phyloP scores from a whole-genome alignment of 2,888 invertebrate genomes.

The Epinotia demarniana region DNA sequence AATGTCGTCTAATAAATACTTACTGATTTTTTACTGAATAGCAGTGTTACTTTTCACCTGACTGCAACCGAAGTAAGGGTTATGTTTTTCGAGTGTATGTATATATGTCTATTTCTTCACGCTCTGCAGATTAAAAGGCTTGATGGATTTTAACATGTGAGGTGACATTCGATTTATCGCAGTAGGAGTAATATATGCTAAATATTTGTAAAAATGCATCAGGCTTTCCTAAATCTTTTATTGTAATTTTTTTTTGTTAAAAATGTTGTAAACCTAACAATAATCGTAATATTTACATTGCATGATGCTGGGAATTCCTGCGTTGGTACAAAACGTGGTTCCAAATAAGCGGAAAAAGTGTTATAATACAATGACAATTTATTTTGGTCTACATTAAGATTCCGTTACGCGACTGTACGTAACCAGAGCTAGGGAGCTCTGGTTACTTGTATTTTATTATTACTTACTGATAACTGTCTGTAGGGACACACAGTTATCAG shows the following conservation, averaged over 20 bases:
- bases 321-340: background rate
- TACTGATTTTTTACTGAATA: background rate
- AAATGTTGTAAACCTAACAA: no score
- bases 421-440: background rate
- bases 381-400: background rate
- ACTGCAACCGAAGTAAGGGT: background rate
- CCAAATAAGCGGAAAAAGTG: background rate
- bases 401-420: constrained; percentile 5
- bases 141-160: no score
- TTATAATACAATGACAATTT: background rate
- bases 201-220: no score
- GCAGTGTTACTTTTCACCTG: background rate
- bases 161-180: no score
- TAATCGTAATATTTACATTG: background rate
- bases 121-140: no score
- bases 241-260: no score
- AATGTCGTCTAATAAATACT: no score
- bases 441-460: no score
- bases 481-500: constrained; percentile 6
- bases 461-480: no score
- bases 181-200: no score
- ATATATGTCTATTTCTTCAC: no score
- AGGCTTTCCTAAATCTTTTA: no score
- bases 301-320: background rate
- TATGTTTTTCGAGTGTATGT: background rate